Conservation (phyloP, 2,113 vertebrate genomes). For the Cervus canadensis region DNA sequence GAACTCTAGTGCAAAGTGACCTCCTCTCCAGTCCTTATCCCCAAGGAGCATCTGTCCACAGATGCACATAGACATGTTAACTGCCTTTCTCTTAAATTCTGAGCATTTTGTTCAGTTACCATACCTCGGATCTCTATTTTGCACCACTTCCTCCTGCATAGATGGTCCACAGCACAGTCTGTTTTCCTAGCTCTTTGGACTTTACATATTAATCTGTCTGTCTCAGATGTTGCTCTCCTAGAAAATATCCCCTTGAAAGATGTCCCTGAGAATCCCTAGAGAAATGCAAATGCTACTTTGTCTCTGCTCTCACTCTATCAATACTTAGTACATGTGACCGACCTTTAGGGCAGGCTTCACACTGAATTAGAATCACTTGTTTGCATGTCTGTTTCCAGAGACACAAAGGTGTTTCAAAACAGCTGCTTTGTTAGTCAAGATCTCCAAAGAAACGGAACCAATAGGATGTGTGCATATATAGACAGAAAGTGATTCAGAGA, state of each 20-base stretch:
- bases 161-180: neutral
- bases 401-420: neutral
- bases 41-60: neutral
- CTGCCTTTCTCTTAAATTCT: neutral
- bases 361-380: neutral
- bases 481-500: neutral
- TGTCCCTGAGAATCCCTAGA: neutral
- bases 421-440: neutral
- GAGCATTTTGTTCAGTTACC: neutral
- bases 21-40: neutral
- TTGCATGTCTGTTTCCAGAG: neutral
- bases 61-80: neutral
- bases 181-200: neutral
- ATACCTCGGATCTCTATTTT: neutral
- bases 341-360: neutral
- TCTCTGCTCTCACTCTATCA: neutral
- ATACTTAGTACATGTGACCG: neutral
- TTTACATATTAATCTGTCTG: neutral
- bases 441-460: neutral
- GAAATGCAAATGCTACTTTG: neutral
- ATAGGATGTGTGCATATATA: neutral
- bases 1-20: neutral
- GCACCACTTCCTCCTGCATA: neutral
- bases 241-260: neutral
- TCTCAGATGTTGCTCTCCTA: neutral